Evolutionary conservation across 2,797 vertebrate genomes (phyloP), one percentile per base, ranked within the genome.

Genomic region (Sebastes kiyomatsui): DNA sequence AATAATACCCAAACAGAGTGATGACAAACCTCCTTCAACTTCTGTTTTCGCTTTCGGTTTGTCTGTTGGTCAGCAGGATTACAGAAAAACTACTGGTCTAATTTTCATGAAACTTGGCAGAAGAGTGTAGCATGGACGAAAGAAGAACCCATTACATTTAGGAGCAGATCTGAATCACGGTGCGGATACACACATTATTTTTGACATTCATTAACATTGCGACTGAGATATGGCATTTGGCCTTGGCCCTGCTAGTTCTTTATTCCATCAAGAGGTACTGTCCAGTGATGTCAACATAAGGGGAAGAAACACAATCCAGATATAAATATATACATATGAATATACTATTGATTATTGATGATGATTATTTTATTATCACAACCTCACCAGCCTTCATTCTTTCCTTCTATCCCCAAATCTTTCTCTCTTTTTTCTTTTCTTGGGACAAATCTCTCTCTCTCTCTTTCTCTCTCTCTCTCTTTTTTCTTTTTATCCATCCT

Each of bases 401-500:
- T 2, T 27, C 25, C 14, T 10, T 33, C 16, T 33, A 46, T 18
- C 18, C 16, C 7, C 14, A 60, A 30, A 28, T 25, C 13, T 33
- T 1, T 14, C 42, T 64, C 23, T 33, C 60, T 13, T 4, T 20
- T 33, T 22, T 11, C 28, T 49, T 2, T 6, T 25, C 20, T 35
- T 28, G 7, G 6, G n/a, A 16, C 30, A 7, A 67, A 67, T 66
- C 25, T 67, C 20, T 58, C 64, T 65, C 27, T 72, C 62, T 42
- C 28, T 59, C 25, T 67, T 22, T 35, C 2, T 54, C 42, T 64
- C 25, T 77, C 30, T 67, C 14, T 52, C 52, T 65, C 25, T 69
- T 65, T 38, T 59, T 4, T 33, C 28, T 71, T 52, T 78, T 67
- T 12, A 54, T 80, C 65, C 76, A 54, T 80, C 80, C 71, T 68